Percentiles rank a stretch among this genome's conserved stretches.
These are phyloP conservation scores for Lonchura striata DNA, from an alignment of 2,113 vertebrate genomes.

Conservation along the genomic window DNA sequence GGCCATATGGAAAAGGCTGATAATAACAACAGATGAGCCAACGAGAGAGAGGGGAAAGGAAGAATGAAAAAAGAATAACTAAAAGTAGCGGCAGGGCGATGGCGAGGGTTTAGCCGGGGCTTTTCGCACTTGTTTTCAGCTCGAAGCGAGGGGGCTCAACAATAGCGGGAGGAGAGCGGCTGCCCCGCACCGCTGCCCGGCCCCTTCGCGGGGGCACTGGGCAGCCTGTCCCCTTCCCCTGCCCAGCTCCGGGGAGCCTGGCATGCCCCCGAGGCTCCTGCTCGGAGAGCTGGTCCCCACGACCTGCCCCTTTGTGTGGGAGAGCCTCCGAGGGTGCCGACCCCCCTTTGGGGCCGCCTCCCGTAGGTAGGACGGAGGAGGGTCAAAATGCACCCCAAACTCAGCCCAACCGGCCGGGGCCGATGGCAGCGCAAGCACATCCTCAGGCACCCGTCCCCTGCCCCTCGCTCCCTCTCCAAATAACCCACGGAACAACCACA, in stretches of 20 bases:
- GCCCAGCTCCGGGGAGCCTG: not conserved
- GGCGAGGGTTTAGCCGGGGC: not conserved
- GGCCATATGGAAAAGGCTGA: slow-evolving; percentile 77
- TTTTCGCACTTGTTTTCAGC: slow-evolving; percentile 24
- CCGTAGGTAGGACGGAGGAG: too few relatives aligned
- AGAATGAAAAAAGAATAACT: not conserved
- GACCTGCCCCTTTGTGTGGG: not conserved
- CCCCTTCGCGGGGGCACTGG: not conserved
- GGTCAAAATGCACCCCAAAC: not conserved
- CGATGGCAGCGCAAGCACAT: not conserved
- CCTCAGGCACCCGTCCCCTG: not conserved
- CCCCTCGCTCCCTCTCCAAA: not conserved
- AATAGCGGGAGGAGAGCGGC: not conserved
- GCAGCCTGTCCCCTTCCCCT: not conserved
- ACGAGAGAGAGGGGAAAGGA: not conserved
- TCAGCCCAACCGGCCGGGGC: not conserved
- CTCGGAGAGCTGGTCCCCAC: not conserved
- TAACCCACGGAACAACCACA: not conserved
- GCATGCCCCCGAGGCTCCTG: not conserved
- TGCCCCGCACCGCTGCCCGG: not conserved
- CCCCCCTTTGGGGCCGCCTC: not conserved
- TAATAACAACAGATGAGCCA: slow-evolving; percentile 68
- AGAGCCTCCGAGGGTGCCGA: not conserved
- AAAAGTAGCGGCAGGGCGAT: slow-evolving; percentile 17
- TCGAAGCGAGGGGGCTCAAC: not conserved